Percentiles rank a stretch among this genome's conserved stretches.
These are phyloP conservation scores for Armadillidium nasatum DNA, from an alignment of 1,140 invertebrate species.

Conservation along the genomic window DNA sequence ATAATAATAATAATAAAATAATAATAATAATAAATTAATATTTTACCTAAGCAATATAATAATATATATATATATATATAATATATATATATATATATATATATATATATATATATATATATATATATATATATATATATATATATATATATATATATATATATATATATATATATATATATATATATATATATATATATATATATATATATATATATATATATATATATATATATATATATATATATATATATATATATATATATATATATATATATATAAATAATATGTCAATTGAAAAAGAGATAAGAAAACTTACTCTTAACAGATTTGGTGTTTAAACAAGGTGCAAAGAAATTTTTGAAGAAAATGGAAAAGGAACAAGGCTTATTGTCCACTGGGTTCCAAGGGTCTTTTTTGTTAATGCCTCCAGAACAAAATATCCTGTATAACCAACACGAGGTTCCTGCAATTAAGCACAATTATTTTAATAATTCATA, in stretches of 20 bases:
- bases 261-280: no score
- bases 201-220: no score
- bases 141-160: no score
- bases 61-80: slow-evolving; percentile 10
- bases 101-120: slow-evolving; percentile 14
- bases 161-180: no score
- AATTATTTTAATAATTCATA: no score
- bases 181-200: no score
- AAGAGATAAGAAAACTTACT: slow-evolving; percentile 44
- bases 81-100: slow-evolving; percentile 14
- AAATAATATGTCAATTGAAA: no score
- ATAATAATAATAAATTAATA: neutral
- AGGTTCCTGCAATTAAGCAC: slow-evolving; percentile 54
- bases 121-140: neutral
- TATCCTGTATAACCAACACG: slow-evolving; percentile 70
- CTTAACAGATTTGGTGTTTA: slow-evolving; percentile 74
- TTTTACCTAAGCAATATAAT: neutral
- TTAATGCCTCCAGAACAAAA: slow-evolving; percentile 80
- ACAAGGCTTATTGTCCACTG: slow-evolving; percentile 79
- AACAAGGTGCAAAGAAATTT: slow-evolving; percentile 68
- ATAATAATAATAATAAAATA: no score
- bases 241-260: no score
- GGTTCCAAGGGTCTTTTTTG: slow-evolving; percentile 74
- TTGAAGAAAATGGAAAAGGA: slow-evolving; percentile 83
- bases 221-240: no score